Evolutionary conservation across 2,888 invertebrate genomes (phyloP).

Genomic region (Agrochola circellaris): DNA sequence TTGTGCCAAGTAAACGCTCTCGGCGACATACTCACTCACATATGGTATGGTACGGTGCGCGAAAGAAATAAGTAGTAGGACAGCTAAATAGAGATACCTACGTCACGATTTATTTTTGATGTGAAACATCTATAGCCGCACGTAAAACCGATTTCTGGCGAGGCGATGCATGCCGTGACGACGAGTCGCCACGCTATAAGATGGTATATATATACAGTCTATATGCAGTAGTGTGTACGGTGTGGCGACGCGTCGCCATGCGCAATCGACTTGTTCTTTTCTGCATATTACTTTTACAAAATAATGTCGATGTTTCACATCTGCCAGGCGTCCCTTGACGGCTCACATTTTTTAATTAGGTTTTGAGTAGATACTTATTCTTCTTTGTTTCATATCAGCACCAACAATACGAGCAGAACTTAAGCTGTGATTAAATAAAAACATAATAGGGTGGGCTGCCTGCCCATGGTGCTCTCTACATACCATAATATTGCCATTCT

Average conservation of each 20-base stretch:
- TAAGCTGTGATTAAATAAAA: background rate
- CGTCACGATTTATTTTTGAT: too few relatives aligned
- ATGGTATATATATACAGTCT: too few relatives aligned
- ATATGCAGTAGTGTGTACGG: too few relatives aligned
- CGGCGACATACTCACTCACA: constrained; percentile 42
- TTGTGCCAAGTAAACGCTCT: constrained; percentile 63
- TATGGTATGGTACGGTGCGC: constrained; percentile 7
- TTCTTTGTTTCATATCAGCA: background rate
- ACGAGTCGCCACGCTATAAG: too few relatives aligned
- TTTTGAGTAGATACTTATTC: background rate
- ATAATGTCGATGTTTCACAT: too few relatives aligned
- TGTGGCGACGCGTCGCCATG: too few relatives aligned
- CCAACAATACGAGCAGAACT: background rate
- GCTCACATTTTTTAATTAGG: background rate
- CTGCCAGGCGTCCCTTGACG: too few relatives aligned
- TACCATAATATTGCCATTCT: background rate
- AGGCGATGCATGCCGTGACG: too few relatives aligned
- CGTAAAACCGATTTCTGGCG: too few relatives aligned
- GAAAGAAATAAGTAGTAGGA: constrained; percentile 4
- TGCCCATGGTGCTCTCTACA: background rate
- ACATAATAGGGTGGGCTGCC: background rate
- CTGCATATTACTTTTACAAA: too few relatives aligned
- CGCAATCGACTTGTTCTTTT: too few relatives aligned
- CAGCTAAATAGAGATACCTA: background rate
- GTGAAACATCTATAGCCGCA: too few relatives aligned